These are phyloP conservation scores for Peromyscus leucopus DNA, from an alignment of 2,113 vertebrate genomes.

Conservation along the genomic window DNA sequence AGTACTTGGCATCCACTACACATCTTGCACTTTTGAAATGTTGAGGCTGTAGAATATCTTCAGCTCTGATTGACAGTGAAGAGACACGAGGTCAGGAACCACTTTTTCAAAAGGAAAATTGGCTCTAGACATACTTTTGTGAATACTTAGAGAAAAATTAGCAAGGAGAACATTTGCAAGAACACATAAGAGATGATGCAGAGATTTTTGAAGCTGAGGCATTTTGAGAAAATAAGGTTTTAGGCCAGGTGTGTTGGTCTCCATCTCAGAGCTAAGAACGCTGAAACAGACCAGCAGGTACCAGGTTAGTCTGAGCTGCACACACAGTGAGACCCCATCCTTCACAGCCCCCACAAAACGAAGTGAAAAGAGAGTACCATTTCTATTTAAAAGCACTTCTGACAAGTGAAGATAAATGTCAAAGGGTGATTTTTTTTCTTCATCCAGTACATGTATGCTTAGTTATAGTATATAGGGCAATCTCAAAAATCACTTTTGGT, in stretches of 20 bases:
- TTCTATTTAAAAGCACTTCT: constrained; percentile 13
- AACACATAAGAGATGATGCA: neutral
- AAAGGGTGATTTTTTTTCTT: neutral
- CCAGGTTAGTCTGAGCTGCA: neutral
- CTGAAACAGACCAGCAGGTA: neutral
- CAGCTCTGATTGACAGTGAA: neutral
- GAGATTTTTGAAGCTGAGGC: neutral
- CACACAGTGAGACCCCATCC: neutral
- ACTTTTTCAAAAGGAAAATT: constrained; percentile 10
- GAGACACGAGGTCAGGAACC: neutral
- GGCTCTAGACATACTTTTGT: neutral
- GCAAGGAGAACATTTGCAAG: neutral
- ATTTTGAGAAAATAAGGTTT: neutral
- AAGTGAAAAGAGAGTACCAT: neutral
- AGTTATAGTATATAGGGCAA: neutral
- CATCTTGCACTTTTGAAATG: neutral
- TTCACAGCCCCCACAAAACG: neutral
- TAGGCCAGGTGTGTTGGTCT: neutral
- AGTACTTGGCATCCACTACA: neutral
- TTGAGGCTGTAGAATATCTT: neutral
- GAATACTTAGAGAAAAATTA: neutral
- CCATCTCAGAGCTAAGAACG: neutral
- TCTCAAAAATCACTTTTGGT: constrained; percentile 19
- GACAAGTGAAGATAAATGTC: neutral
- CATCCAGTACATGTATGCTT: neutral